Evolutionary conservation across 2,113 vertebrate species (phyloP), one percentile per base, ranked within the genome.

Genomic region (Anguilla rostrata): DNA sequence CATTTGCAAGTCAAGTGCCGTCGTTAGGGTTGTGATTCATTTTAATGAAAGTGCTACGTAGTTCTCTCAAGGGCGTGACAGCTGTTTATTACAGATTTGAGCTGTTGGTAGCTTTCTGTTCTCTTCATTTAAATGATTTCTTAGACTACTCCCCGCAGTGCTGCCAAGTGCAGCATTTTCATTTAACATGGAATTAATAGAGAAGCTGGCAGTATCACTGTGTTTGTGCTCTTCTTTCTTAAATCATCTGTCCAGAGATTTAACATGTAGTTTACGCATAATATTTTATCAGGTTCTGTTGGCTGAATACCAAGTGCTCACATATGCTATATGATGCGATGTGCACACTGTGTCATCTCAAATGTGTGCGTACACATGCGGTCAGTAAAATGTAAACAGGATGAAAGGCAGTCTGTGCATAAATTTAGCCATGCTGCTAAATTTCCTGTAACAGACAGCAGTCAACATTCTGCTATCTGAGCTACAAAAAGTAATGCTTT

Each of bases 41-140:
- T 71, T 84, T 11, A 71, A 82, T 53, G 11, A 71, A 84, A 26
- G 84, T 85, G 85, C 90, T 39, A 81, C 29, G 7, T 34, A 75
- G 34, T 34, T 75, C 82, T 82, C 39, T 9, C 11, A 71, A 16
- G 83, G 46, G 85, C 15, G 0, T 29, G 18, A 87, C 85, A 90
- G 84, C 84, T 90, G 87, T 86, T 89, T 16, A 87, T 92, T 90
- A 87, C 63, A 34, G 34, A 75, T 75, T 34, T 75, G 71, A 29
- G 71, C 11, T 75, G 71, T 75, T 26, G 6, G 2, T n/a, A 26
- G 71, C 71, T 75, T 75, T 75, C 29, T 75, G 71, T 34, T 34
- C 71, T 34, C 29, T 75, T 34, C n/a, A 9, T 75, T 75, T 75
- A 26, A 75, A 75, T 75, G 22, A 15, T 15, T 56, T 56, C 26